A percentile compares a stretch with the other conserved stretches of the same genome.
Evolutionary conservation across 1,140 invertebrate genomes (phyloP).

Genomic region (Bombus superbus): DNA sequence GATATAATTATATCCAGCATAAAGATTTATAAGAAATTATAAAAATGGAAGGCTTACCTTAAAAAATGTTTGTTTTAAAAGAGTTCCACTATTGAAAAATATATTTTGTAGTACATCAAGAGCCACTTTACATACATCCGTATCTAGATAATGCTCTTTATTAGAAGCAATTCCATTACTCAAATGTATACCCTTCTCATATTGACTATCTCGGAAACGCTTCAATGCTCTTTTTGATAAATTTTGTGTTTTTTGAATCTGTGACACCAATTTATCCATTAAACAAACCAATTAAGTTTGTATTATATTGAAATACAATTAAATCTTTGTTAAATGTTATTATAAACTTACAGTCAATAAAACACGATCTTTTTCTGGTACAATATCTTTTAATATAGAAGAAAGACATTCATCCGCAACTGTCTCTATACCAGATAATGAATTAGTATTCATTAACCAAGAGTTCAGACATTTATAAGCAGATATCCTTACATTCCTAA

Average conservation of each 20-base stretch:
- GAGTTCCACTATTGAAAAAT: slow-evolving; percentile 63
- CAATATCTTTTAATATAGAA: slow-evolving; percentile 68
- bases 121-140: slow-evolving; percentile 68
- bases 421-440: slow-evolving; percentile 69
- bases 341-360: slow-evolving; percentile 62
- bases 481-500: slow-evolving; percentile 60
- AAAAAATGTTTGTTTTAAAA: slow-evolving; percentile 67
- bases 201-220: slow-evolving; percentile 68
- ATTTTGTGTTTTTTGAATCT: slow-evolving; percentile 71
- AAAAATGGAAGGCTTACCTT: slow-evolving; percentile 62
- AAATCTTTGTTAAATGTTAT: neutral
- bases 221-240: slow-evolving; percentile 73
- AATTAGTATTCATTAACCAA: slow-evolving; percentile 61
- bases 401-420: slow-evolving; percentile 62
- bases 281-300: neutral
- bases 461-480: slow-evolving; percentile 67
- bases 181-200: slow-evolving; percentile 63
- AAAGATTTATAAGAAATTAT: slow-evolving; percentile 10
- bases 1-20: neutral
- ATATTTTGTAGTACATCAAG: slow-evolving; percentile 71
- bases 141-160: slow-evolving; percentile 51
- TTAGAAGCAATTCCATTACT: slow-evolving; percentile 44
- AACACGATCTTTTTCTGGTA: slow-evolving; percentile 66
- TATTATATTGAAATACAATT: neutral
- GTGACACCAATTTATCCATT: slow-evolving; percentile 11